Evolutionary conservation across 2,888 invertebrate genomes (phyloP).

Genomic region (Blomia tropicalis): DNA sequence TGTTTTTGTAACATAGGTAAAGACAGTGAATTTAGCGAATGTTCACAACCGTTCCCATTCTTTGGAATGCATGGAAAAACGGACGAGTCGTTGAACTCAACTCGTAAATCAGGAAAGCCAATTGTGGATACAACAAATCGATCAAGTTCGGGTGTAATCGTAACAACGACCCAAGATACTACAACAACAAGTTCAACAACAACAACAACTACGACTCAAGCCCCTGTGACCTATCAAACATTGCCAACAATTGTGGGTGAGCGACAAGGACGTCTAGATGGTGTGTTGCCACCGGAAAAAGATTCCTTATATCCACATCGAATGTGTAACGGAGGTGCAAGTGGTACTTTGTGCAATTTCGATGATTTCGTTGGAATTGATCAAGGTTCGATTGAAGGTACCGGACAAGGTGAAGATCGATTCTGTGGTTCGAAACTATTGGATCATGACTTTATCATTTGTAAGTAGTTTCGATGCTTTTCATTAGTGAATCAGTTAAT

Average conservation of each 20-base stretch:
- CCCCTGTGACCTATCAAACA: no score
- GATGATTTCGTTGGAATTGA: constrained; percentile 31
- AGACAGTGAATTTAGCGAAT: constrained; percentile 21
- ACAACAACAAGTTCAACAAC: background rate
- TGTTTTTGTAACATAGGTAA: constrained; percentile 1
- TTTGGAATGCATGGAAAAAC: constrained; percentile 14
- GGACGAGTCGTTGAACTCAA: background rate
- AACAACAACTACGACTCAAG: background rate
- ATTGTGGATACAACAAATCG: background rate
- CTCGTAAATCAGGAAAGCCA: no score
- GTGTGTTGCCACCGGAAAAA: background rate
- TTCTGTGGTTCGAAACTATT: constrained; percentile 30
- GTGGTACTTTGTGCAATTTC: constrained; percentile 29
- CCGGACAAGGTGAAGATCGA: constrained; percentile 31
- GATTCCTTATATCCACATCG: constrained; percentile 16
- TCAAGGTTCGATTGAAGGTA: constrained; percentile 30
- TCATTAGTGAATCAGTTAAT: constrained; percentile 7
- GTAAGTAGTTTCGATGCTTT: constrained; percentile 6
- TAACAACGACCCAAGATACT: no score
- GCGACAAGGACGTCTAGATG: background rate
- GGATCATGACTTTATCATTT: constrained; percentile 30
- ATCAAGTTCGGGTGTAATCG: no score
- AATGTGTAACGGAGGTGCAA: constrained; percentile 27
- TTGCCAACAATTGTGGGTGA: no score
- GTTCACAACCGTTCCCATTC: constrained; percentile 21